Base-by-base conservation (phyloP, 1,140 invertebrate species). In the Scaptomyza hsui region DNA sequence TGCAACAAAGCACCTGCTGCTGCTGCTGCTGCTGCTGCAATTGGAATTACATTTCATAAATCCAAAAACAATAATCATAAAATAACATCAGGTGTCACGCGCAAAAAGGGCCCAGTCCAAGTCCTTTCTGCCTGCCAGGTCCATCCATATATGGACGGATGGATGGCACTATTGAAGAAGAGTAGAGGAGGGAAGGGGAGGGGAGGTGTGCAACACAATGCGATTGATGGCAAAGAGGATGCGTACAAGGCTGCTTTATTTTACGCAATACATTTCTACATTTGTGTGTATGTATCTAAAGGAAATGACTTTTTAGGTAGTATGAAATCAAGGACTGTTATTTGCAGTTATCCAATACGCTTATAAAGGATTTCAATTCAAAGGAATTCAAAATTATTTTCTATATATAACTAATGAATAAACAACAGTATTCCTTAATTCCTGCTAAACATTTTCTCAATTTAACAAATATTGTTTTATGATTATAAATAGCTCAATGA, bases 71-170 rank as follows among this genome's bases (percentile, higher is more conserved):
- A 85, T 85, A 85, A 85, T 85, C 81, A 65, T 86, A 88, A 88
- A 86, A 86, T 88, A 86, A 86, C 81, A 88, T 86, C 81, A 88
- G 74, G 81, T 86, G 81, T 86, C 82, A 88, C 82, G 82, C 82
- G 81, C 81, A 86, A 61, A 56, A 9, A 12, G 19, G 29, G 51
- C 47, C 53, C 24, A 29, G 26, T 29, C 6, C 26, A 29, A 29
- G 41, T 16, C 67, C n/a, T n/a, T n/a, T n/a, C n/a, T n/a, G n/a
- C n/a, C 45, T 64, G 29, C 63, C 26, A 51, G 6, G n/a, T 9
- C 24, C 24, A 24, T 24, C 32, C 32, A 37, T 37, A 37, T 37
- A 37, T 37, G 32, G 32, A 57, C 21, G 41, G 51, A 42, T 19
- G 45, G 32, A 24, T 37, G 7, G 21, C 35, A 32, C 9, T 21